Evolutionary conservation across 2,888 invertebrate genomes (phyloP), one percentile per base, ranked within the genome.

Genomic region (Oligia fasciuncula): DNA sequence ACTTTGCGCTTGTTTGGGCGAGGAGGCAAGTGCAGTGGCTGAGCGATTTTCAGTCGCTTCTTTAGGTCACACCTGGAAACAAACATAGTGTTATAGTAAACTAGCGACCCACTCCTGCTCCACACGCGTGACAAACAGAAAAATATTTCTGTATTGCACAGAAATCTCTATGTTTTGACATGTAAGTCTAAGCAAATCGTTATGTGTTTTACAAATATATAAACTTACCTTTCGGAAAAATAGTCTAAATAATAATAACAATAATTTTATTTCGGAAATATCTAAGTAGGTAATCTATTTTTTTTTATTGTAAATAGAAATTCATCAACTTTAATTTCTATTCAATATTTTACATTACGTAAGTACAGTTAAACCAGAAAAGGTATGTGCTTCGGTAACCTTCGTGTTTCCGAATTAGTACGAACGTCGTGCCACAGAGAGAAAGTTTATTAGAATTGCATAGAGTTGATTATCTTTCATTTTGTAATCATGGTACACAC

Each of bases 11-110:
- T 99, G 94, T 99, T 99, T 14, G 99, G 99, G 87, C 99, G 97
- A 0, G 99, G 99, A 1, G 99, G 99, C 83, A 99, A 97, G 95
- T 99, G 99, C 0, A 99, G 97, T 0, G 99, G 99, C 95, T 99
- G 99, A 9, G 99, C 99, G 91, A 99, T 99, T 97, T 99, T 99
- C 95, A 99, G 97, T 93, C 99, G 97, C 93, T 99, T 99, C 94
- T 99, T 99, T 81, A 99, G 97, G 94, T 99, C 99, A 95, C 99
- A 99, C 98, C 98, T 98, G 23, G 78, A 78, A 76, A 76, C 40
- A 46, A 69, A 54, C 35, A 43, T n/a, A 35, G 46, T 49, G 57
- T 46, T 75, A 17, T 13, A 57, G 11, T 57, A 40, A 71, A 57
- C 70, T 54, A 70, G 35, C 23, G 19, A 49, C 2, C 2, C 29